Evolutionary conservation across 2,113 vertebrate genomes (phyloP), one percentile per base, ranked within the genome.

Genomic region (Rhea americana): DNA sequence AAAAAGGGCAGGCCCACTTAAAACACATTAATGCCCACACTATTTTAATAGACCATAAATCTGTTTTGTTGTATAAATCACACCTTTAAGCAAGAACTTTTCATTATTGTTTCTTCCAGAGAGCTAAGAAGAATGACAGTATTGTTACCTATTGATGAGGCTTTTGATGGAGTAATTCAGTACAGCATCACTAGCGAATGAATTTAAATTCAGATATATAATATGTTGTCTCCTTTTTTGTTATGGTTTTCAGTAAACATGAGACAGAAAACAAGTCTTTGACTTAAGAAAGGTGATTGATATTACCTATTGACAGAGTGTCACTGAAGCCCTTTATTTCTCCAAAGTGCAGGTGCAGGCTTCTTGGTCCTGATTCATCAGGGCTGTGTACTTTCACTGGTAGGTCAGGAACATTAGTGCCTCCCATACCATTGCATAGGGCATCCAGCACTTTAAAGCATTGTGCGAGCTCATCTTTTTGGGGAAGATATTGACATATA

Each of bases 71-170:
- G 10, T 71, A 71, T 72, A n/a, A 89, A 91, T 89, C 67, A 92
- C 35, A 77, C 65, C 30, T 92, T 91, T 91, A 75, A 85, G 39
- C 43, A 91, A 97, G 32, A 71, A 70, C 48, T 39, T 24, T 59
- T 78, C 79, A 80, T 72, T 83, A 75, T 62, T 78, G 21, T 75
- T 87, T 94, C 55, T 80, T 93, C 8, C 50, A 83, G 79, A 24
- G 25, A 88, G 59, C n/a, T 43, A 37, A 58, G 32, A 82, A 79
- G 43, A 84, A 55, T 82, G 28, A 76, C 48, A 76, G 21, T 79
- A 59, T 58, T 73, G 32, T 41, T 91, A 39, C 24, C 30, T 87
- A n/a, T 65, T 63, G 28, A 80, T 11, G 3, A 70, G 59, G 8
- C 19, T 76, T 76, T 90, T 84, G 63, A 51, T 45, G 28, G 43